These are phyloP conservation scores for Apodemus sylvaticus DNA, from an alignment of 2,113 vertebrate genomes.

Conservation along the genomic window DNA sequence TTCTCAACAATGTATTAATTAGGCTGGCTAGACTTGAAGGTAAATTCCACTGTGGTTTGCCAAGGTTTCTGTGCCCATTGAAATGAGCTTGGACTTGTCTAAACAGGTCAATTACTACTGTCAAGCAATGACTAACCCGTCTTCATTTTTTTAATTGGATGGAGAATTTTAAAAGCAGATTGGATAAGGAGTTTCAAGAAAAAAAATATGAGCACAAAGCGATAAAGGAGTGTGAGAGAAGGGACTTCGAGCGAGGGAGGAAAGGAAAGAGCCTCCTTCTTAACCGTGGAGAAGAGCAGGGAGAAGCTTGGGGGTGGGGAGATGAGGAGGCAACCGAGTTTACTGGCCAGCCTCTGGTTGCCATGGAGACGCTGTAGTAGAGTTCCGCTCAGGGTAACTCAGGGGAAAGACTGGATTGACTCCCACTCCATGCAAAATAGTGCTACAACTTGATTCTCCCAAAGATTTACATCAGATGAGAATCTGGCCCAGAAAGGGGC, in stretches of 20 bases:
- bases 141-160: constrained; percentile 72
- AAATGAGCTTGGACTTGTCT: constrained; percentile 83
- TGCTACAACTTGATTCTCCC: constrained; percentile 75
- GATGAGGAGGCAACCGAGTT: constrained; percentile 58
- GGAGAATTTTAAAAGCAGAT: constrained; percentile 77
- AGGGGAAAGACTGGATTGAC: constrained; percentile 71
- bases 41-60: constrained; percentile 82
- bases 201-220: constrained; percentile 31
- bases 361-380: constrained; percentile 75
- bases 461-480: constrained; percentile 74
- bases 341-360: constrained; percentile 72
- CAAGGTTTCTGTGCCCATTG: constrained; percentile 70
- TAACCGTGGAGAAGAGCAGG: constrained; percentile 60
- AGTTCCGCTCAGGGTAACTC: constrained; percentile 72
- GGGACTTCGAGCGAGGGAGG: neutral
- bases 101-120: constrained; percentile 82
- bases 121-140: constrained; percentile 81
- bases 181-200: constrained; percentile 69
- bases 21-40: constrained; percentile 77
- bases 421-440: constrained; percentile 72
- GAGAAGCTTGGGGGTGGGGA: constrained; percentile 26
- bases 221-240: neutral
- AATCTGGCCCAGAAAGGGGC: constrained; percentile 66
- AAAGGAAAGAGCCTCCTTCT: constrained; percentile 44
- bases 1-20: constrained; percentile 79